Base-by-base conservation (phyloP, 2,113 vertebrate species). In the Holacanthus passer region DNA sequence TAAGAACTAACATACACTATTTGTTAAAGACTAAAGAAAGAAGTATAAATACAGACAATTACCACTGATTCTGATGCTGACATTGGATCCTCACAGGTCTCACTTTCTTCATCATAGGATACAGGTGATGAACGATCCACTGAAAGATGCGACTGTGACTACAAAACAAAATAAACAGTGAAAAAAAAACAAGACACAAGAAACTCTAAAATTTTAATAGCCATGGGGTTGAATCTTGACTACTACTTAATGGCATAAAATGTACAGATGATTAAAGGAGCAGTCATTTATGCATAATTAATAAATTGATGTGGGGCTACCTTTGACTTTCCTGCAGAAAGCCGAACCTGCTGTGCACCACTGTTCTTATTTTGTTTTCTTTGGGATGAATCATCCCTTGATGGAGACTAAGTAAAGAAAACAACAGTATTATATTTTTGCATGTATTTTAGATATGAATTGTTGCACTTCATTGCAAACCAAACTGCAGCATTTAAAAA, bases 61-160 rank as follows among this genome's bases (percentile, higher is more conserved):
- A 89, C 89, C 83, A 17, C 50, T 0, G 73, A 70, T 48, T 69
- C 52, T 29, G 5, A 60, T 35, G 20, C 22, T 14, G 77, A 81
- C 60, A 31, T 1, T 2, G 29, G 50, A 22, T 58, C 72, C 0
- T 43, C 73, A 24, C 60, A 63, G 63, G 12, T 4, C 7, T 69
- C 24, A 6, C 58, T 48, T 1, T 56, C 2, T 0, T 82, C 71
- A 0, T 75, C 55, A 35, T 0, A 55, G 9, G 71, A 55, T 1
- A 27, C 59, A 52, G 79, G 1, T 0, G 86, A 74, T 9, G 59
- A 67, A 50, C 31, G 22, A 60, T 11, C 29, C 5, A 22, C 4
- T 62, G 72, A n/a, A 55, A 27, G 53, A 24, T 2, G 22, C 0
- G 35, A 27, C 81, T 72, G 37, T 17, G 60, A 41, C 81, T 87